A percentile compares a stretch with the other conserved stretches of the same genome.
Conservation (phyloP, 2,888 invertebrate genomes). For the Polydrusus tereticollis region DNA sequence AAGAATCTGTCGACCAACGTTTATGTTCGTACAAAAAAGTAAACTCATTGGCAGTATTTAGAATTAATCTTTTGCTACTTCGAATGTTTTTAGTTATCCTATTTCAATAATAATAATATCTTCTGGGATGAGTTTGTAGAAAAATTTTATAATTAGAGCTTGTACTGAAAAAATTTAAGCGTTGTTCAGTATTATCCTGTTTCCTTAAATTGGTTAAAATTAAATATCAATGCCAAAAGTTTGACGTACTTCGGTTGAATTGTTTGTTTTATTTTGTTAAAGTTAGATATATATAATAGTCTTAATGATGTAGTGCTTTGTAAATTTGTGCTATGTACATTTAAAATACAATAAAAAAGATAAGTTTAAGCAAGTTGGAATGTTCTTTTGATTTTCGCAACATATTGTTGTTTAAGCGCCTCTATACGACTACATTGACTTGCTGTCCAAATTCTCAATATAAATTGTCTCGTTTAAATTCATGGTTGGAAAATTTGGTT, state of each 20-base stretch:
- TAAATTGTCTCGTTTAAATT: no score
- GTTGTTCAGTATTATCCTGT: slow-evolving; percentile 1
- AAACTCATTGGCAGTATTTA: no score
- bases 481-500: no score
- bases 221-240: slow-evolving; percentile 13
- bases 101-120: no score
- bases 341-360: slow-evolving; percentile 1
- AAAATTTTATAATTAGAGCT: no score
- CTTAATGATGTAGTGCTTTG: slow-evolving; percentile 6
- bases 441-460: no score
- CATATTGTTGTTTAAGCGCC: background rate
- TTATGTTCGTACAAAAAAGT: no score
- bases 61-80: no score
- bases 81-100: no score
- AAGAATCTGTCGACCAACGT: no score
- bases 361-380: background rate
- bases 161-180: background rate
- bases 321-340: slow-evolving; percentile 35
- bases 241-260: slow-evolving; percentile 4
- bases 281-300: background rate
- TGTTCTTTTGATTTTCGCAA: background rate
- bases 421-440: no score
- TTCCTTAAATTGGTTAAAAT: slow-evolving; percentile 7
- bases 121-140: no score
- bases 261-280: slow-evolving; percentile 9